Evolutionary conservation across 2,888 invertebrate genomes (phyloP).

Genomic region (Phengaris alcon): DNA sequence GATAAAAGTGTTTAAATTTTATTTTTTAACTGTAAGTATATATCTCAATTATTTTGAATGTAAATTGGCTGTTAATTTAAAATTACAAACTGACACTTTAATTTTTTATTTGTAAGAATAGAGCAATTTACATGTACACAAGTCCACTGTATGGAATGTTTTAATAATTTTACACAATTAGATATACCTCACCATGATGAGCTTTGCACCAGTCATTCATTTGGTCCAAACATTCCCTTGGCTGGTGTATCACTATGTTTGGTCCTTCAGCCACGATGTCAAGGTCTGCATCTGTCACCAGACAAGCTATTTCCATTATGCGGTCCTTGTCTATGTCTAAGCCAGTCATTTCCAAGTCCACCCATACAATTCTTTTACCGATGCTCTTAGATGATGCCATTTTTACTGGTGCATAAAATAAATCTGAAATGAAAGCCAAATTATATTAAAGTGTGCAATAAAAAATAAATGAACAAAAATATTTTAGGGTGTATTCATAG

Average conservation of each 20-base stretch:
- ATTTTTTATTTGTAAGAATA: too few species aligned
- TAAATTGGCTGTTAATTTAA: too few species aligned
- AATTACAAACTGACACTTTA: too few species aligned
- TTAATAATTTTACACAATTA: not conserved
- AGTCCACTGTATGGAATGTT: too few species aligned
- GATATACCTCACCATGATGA: constrained; percentile 86
- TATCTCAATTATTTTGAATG: too few species aligned
- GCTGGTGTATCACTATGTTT: constrained; percentile 87
- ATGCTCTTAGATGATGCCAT: constrained; percentile 34
- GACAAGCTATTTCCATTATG: constrained; percentile 93
- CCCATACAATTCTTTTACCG: constrained; percentile 82
- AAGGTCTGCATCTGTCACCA: constrained; percentile 90
- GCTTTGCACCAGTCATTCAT: constrained; percentile 93
- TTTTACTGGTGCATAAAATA: constrained; percentile 4
- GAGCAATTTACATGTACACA: too few species aligned
- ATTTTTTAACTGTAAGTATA: too few species aligned
- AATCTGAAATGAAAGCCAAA: constrained; percentile 2
- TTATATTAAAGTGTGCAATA: too few species aligned
- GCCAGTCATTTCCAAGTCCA: constrained; percentile 95
- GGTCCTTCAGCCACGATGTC: constrained; percentile 88
- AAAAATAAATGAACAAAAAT: too few species aligned
- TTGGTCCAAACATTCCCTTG: constrained; percentile 82
- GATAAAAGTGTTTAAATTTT: too few species aligned
- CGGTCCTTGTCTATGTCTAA: constrained; percentile 86
- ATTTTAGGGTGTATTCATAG: too few species aligned